Base-by-base conservation (phyloP, 2,113 vertebrate species). In the Spea multiplicata region DNA sequence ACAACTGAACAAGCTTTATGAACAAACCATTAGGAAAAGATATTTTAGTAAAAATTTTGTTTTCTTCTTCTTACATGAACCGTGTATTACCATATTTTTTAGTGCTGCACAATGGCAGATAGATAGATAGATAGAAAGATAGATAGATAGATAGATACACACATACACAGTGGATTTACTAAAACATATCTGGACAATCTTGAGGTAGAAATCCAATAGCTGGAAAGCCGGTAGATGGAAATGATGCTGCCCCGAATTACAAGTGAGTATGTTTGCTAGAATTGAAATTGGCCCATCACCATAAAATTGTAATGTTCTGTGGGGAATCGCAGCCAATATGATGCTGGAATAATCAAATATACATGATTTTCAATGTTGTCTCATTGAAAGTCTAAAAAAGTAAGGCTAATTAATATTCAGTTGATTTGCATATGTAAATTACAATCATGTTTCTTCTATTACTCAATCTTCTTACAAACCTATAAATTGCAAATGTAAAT, bases 401-500 rank as follows among this genome's bases (percentile, higher is more conserved):
- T 48, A 47, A 5, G 44, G 52, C 8, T 79, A 79, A 79, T 79
- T 73, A 79, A 79, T 79, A 79, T 79, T 73, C 70, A 57, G 48
- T 17, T 13, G 9, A 79, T 73, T 79, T 79, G 76, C 76, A 79
- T 79, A 79, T 73, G 70, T 65, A 79, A 72, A 79, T 79, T 79
- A 73, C 70, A 79, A 64, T 73, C 76, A 79, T 79, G 76, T 79
- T 79, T 66, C 76, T 79, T 72, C 71, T 73, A 79, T 73, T 79
- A 79, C 61, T 79, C 76, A 79, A 79, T 79, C 76, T 79, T 53
- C 70, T 73, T 79, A 79, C 76, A 73, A 79, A 73, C 61, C 61
- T 79, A 73, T 72, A 79, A 73, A 72, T 79, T 79, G 76, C 76
- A 79, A 79, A 79, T 79, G 76, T 73, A 79, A 79, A 79, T 79